phyloP scores from a whole-genome alignment of 2,888 invertebrate genomes.

The Andrena chrysosceles region DNA sequence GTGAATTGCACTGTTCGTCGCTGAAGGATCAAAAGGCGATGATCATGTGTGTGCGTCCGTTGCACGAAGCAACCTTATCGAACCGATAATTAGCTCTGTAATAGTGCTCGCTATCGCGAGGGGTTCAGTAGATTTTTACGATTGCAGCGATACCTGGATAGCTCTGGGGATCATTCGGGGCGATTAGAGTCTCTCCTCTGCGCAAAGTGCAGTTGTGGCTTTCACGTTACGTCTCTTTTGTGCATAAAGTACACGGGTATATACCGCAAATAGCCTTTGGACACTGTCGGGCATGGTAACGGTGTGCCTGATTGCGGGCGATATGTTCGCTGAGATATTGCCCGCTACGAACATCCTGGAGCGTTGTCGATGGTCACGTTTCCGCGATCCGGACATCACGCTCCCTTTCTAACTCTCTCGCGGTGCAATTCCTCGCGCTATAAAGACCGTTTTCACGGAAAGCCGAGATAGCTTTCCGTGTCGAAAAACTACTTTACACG shows the following conservation, averaged over 20 bases:
- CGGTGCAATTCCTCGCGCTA: slow-evolving; percentile 45
- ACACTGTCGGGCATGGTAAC: slow-evolving; percentile 69
- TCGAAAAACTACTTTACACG: neutral
- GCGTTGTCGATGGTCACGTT: slow-evolving; percentile 74
- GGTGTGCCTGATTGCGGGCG: slow-evolving; percentile 73
- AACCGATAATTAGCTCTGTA: neutral
- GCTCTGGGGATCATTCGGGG: slow-evolving; percentile 45
- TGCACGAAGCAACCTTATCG: neutral
- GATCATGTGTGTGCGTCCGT: neutral
- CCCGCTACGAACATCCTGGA: slow-evolving; percentile 69
- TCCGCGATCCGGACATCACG: slow-evolving; percentile 73
- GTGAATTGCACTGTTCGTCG: neutral
- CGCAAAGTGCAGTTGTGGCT: slow-evolving; percentile 55
- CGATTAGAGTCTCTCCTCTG: slow-evolving; percentile 48
- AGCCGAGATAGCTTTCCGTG: neutral
- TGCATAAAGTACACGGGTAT: slow-evolving; percentile 66
- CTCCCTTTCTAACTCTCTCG: slow-evolving; percentile 70
- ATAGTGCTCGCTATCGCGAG: neutral
- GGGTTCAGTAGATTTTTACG: neutral
- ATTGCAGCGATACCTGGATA: neutral
- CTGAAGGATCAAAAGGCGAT: neutral
- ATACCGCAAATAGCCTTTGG: slow-evolving; percentile 72
- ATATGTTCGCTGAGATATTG: slow-evolving; percentile 71
- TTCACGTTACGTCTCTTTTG: slow-evolving; percentile 72
- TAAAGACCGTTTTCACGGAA: slow-evolving; percentile 4